Conservation (phyloP, 2,113 vertebrate genomes). For the Leuciscus idus region DNA sequence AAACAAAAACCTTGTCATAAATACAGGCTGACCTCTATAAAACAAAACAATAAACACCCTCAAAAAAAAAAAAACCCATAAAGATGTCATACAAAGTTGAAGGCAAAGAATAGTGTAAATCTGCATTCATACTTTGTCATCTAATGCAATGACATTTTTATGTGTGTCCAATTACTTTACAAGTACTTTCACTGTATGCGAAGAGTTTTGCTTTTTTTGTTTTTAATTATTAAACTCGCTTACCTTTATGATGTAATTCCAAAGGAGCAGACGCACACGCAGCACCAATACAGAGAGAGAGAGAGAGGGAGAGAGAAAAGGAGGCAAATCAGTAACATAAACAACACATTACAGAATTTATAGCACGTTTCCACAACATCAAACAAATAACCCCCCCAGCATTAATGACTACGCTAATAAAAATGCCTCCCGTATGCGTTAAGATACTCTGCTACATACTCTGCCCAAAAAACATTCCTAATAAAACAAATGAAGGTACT, state of each 20-base stretch:
- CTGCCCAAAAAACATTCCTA: background rate
- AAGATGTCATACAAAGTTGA: background rate
- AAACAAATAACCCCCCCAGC: background rate
- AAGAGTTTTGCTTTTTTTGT: background rate
- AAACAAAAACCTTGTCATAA: background rate
- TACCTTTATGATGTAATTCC: slow-evolving; percentile 50
- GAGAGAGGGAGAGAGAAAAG: slow-evolving; percentile 11
- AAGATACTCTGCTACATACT: background rate
- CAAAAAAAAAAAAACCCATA: too few relatives aligned
- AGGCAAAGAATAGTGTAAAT: background rate
- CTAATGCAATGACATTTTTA: background rate
- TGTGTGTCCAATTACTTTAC: background rate
- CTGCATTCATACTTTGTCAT: background rate
- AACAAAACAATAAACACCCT: background rate
- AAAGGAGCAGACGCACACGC: background rate
- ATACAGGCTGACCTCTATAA: background rate
- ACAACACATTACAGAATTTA: background rate
- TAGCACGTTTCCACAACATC: background rate
- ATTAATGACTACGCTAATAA: background rate
- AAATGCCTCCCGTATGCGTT: background rate
- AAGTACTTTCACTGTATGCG: background rate
- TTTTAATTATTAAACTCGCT: slow-evolving; percentile 28
- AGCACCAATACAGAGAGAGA: background rate
- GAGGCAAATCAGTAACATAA: slow-evolving; percentile 22
- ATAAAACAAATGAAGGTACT: slow-evolving; percentile 17